Evolutionary conservation across 2,797 vertebrate genomes (phyloP).

Genomic region (Botia almorhae): DNA sequence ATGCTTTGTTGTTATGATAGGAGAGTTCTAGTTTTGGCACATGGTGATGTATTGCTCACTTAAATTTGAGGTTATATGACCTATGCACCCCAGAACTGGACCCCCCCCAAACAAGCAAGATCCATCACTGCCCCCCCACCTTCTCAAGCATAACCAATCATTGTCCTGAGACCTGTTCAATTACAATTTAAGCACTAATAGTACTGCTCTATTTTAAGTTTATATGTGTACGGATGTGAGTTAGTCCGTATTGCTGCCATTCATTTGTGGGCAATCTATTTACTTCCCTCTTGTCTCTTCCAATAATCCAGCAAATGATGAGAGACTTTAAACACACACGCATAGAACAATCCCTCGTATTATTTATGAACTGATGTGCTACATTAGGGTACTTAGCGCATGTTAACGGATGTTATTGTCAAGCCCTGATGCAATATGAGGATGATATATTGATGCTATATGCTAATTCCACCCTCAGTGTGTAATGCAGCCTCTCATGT

Average conservation of each 20-base stretch:
- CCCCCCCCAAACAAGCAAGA: neutral
- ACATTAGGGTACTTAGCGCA: constrained; percentile 99
- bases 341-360: constrained; percentile 94
- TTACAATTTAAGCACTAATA: neutral
- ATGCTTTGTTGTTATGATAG: neutral
- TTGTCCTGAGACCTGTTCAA: neutral
- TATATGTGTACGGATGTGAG: constrained; percentile 2
- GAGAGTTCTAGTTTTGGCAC: neutral
- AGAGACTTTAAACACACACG: constrained; percentile 96
- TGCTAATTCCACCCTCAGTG: constrained; percentile 87
- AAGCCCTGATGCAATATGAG: constrained; percentile 88
- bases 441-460: constrained; percentile 96
- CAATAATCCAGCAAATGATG: constrained; percentile 99
- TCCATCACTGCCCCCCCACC: neutral
- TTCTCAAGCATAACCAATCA: neutral
- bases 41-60: neutral
- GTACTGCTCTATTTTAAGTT: neutral
- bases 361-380: constrained; percentile 99
- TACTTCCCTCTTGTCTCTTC: constrained; percentile 78
- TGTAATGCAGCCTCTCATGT: constrained; percentile 88
- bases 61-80: neutral
- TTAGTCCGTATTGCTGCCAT: neutral
- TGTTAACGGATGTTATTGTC: constrained; percentile 99
- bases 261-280: neutral
- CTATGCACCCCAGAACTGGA: neutral